phyloP scores from a whole-genome alignment of 2,797 vertebrate species.

The Protosalanx chinensis region DNA sequence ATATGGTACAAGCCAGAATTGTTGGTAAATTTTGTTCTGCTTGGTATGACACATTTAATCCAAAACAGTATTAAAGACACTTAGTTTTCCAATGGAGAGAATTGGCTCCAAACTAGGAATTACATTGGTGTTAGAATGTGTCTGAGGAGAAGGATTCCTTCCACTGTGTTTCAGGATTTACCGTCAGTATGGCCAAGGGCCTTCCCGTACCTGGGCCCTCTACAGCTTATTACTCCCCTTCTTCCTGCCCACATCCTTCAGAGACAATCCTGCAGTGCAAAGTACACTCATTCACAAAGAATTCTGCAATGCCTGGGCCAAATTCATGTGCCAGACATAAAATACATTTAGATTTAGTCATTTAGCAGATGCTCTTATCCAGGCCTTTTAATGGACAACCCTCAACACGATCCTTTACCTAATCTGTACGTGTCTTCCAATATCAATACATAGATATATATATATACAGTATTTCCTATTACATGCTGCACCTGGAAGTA shows the following conservation, averaged over 20 bases:
- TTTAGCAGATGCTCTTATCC: too few species aligned
- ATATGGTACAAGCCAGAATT: too few species aligned
- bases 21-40: not conserved
- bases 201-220: constrained; percentile 28
- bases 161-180: constrained; percentile 6
- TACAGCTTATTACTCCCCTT: constrained; percentile 15
- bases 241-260: constrained; percentile 20
- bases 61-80: not conserved
- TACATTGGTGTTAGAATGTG: constrained; percentile 1
- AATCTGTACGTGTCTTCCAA: constrained; percentile 24
- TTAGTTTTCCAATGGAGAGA: not conserved
- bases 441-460: constrained; percentile 3
- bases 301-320: constrained; percentile 16
- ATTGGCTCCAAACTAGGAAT: not conserved
- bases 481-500: constrained; percentile 7
- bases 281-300: constrained; percentile 32
- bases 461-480: constrained; percentile 10
- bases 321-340: constrained; percentile 21
- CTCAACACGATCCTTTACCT: constrained; percentile 9
- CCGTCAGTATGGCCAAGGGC: not conserved
- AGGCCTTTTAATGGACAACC: constrained; percentile 5
- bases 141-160: constrained; percentile 9
- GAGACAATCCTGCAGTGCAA: constrained; percentile 21
- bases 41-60: not conserved
- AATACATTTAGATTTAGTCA: not conserved